These are phyloP conservation scores for Aurelia sp. DNA, from an alignment of 30 jellyfish, hydroid and myxozoan species.

Conservation along the genomic window DNA sequence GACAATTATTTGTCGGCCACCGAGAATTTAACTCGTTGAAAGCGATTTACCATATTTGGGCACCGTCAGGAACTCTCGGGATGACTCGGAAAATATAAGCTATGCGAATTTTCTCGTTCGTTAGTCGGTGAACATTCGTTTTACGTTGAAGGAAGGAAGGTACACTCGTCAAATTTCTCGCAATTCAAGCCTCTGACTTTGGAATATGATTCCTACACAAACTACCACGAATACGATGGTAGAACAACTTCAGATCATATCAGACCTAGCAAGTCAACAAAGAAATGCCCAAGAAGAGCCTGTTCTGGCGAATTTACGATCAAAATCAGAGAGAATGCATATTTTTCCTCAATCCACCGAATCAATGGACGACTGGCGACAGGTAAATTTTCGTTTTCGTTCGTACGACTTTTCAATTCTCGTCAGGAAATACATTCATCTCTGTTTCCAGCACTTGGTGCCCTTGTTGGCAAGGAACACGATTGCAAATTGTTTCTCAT, in stretches of 20 bases:
- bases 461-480: background rate
- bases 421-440: conserved; percentile 68
- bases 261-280: conserved; percentile 78
- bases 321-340: conserved; percentile 69
- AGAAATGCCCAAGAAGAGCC: conserved; percentile 12
- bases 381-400: conserved; percentile 90
- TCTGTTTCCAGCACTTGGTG: conserved; percentile 9
- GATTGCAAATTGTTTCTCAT: background rate
- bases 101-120: conserved; percentile 65
- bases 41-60: conserved; percentile 74
- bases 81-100: conserved; percentile 75
- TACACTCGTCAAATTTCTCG: conserved; percentile 44
- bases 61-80: conserved; percentile 65
- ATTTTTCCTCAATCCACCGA: conserved; percentile 79
- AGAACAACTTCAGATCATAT: conserved; percentile 76
- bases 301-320: conserved; percentile 40
- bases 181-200: conserved; percentile 1
- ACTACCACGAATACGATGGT: conserved; percentile 79
- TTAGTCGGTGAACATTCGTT: conserved; percentile 77
- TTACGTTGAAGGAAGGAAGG: conserved; percentile 61
- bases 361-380: conserved; percentile 99
- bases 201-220: conserved; percentile 84
- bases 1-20: conserved; percentile 68
- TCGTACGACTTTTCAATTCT: conserved; percentile 77
- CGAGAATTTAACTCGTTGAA: conserved; percentile 67